A percentile compares a stretch with the other conserved stretches of the same genome.
phyloP scores from a whole-genome alignment of 2,113 vertebrate species.

The Sylvietta virens region DNA sequence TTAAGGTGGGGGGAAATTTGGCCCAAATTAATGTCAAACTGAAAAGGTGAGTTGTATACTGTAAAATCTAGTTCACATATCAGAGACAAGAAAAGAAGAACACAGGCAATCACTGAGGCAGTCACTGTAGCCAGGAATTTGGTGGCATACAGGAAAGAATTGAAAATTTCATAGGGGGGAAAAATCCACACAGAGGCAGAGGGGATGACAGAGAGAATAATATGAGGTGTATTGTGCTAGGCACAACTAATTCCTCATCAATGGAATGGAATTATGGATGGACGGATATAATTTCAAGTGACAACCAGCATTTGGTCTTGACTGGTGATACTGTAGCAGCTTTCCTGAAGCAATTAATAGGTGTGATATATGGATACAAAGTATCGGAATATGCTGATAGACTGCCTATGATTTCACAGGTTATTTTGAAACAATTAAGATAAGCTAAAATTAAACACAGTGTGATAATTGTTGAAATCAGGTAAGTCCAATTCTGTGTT shows the following conservation, averaged over 20 bases:
- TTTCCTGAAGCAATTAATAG: not conserved
- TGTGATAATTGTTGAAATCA: not conserved
- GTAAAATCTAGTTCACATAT: not conserved
- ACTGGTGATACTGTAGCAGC: not conserved
- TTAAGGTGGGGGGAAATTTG: not conserved
- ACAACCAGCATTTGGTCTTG: not conserved
- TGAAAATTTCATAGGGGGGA: not conserved
- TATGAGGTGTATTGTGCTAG: not conserved
- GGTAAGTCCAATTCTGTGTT: not conserved
- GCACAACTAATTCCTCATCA: not conserved
- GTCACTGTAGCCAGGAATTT: not conserved
- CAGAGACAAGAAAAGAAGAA: not conserved
- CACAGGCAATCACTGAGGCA: not conserved
- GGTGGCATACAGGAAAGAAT: not conserved
- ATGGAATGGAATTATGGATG: not conserved
- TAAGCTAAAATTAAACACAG: not conserved
- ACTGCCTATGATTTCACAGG: not conserved
- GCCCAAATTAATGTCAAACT: not conserved
- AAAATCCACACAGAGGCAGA: not conserved
- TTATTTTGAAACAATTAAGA: not conserved
- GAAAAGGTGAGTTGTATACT: not conserved
- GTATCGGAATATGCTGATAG: not conserved
- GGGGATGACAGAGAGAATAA: not conserved
- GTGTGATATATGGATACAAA: not conserved
- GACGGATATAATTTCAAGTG: not conserved